A percentile compares a stretch with the other conserved stretches of the same genome.
Conservation (phyloP, 2,888 invertebrate genomes). For the Pheosia tremula region DNA sequence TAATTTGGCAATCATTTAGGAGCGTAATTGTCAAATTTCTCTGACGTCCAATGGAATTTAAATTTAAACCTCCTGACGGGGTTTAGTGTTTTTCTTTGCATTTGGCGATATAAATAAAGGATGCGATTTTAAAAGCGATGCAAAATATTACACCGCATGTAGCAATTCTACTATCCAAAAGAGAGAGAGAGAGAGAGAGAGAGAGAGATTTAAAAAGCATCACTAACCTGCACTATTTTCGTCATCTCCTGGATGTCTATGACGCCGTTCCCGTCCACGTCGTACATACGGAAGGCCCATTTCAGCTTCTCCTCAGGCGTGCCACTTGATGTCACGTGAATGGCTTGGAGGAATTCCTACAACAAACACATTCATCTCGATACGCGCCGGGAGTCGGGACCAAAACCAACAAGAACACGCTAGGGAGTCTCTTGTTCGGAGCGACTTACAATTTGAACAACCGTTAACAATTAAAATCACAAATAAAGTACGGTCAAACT, state of each 20-base stretch:
- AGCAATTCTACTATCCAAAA: too few species aligned
- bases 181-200: slow-evolving; percentile 13
- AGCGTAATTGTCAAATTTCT: too few species aligned
- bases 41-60: too few species aligned
- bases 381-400: slow-evolving; percentile 32
- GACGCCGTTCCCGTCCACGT: slow-evolving; percentile 98
- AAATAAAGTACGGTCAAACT: slow-evolving; percentile 14
- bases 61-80: too few species aligned
- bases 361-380: slow-evolving; percentile 67
- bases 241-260: slow-evolving; percentile 99
- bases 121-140: not conserved
- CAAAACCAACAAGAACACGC: slow-evolving; percentile 32
- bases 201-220: not conserved
- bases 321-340: slow-evolving; percentile 98
- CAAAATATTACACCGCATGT: slow-evolving; percentile 14
- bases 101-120: slow-evolving; percentile 1
- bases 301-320: slow-evolving; percentile 99
- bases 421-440: slow-evolving; percentile 32
- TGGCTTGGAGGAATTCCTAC: slow-evolving; percentile 98
- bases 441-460: slow-evolving; percentile 22
- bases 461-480: slow-evolving; percentile 22
- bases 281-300: slow-evolving; percentile 99
- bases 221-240: slow-evolving; percentile 97
- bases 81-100: too few species aligned
- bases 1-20: too few species aligned